Conservation (phyloP, 2,888 invertebrate genomes). For the Cryptocephalus primarius region DNA sequence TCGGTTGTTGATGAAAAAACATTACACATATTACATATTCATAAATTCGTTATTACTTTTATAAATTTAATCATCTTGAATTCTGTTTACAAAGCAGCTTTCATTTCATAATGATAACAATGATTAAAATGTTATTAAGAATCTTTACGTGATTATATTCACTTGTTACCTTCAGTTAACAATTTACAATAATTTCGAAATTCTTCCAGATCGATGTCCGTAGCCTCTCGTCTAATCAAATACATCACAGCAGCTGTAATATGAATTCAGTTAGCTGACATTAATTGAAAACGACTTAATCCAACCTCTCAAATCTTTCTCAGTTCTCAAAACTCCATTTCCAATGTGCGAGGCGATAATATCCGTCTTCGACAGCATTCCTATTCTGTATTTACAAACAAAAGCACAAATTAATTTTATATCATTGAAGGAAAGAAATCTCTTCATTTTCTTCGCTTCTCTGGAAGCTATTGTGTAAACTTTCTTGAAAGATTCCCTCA, state of each 20-base stretch:
- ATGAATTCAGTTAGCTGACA: not conserved
- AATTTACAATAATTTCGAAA: conserved; percentile 10
- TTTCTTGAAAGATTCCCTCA: conserved; percentile 13
- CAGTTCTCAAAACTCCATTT: conserved; percentile 14
- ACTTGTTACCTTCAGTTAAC: too few species aligned
- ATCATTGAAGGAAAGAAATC: conserved; percentile 11
- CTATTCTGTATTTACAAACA: conserved; percentile 16
- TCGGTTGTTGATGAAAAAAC: too few species aligned
- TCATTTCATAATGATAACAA: not conserved
- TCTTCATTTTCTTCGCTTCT: conserved; percentile 13
- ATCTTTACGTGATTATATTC: not conserved
- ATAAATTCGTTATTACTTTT: not conserved
- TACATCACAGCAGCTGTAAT: conserved; percentile 18
- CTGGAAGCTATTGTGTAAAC: conserved; percentile 9
- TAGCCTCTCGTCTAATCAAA: conserved; percentile 10
- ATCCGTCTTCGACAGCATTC: conserved; percentile 13
- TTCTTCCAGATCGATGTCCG: conserved; percentile 11
- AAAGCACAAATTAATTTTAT: conserved; percentile 13
- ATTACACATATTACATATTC: not conserved
- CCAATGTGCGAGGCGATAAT: conserved; percentile 16
- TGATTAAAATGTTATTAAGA: not conserved
- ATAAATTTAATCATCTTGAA: too few species aligned
- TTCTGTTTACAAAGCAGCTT: not conserved
- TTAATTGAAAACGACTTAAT: not conserved
- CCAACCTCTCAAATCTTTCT: conserved; percentile 18